phyloP scores from a whole-genome alignment of 1,140 invertebrate genomes.

The Lasioglossum baleicum region DNA sequence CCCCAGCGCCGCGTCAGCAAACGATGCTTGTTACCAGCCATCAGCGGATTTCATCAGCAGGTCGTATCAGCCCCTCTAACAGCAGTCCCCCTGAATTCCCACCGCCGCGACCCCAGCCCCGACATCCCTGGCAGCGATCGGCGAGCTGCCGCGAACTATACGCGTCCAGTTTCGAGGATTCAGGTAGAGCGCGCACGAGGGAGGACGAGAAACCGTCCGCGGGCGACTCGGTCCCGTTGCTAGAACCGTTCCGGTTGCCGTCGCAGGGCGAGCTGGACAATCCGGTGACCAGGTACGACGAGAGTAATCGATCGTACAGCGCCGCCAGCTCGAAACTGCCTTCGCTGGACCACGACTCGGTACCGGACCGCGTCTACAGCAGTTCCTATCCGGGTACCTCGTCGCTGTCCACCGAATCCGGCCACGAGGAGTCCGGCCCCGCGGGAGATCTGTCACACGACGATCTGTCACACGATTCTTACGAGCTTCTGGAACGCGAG shows the following conservation, averaged over 20 bases:
- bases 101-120: slow-evolving; percentile 76
- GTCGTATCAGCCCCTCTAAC: slow-evolving; percentile 81
- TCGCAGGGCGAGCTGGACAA: slow-evolving; percentile 84
- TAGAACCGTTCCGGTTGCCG: slow-evolving; percentile 72
- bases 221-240: slow-evolving; percentile 40
- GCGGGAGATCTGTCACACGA: slow-evolving; percentile 87
- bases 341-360: slow-evolving; percentile 83
- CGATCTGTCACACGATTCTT: slow-evolving; percentile 93
- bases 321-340: slow-evolving; percentile 80
- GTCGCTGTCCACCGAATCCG: slow-evolving; percentile 83
- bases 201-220: slow-evolving; percentile 66
- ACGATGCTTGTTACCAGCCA: slow-evolving; percentile 73
- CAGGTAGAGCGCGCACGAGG: slow-evolving; percentile 81
- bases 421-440: slow-evolving; percentile 80
- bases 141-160: slow-evolving; percentile 89
- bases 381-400: slow-evolving; percentile 91
- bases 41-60: slow-evolving; percentile 79
- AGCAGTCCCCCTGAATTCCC: slow-evolving; percentile 78
- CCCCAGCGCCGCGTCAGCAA: slow-evolving; percentile 69
- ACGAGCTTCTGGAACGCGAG: slow-evolving; percentile 89
- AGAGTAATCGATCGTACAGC: slow-evolving; percentile 84
- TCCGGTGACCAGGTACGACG: slow-evolving; percentile 88
- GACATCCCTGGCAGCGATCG: slow-evolving; percentile 86
- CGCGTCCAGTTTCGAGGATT: slow-evolving; percentile 86
- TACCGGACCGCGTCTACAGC: slow-evolving; percentile 87